Percentiles rank a stretch among this genome's conserved stretches.
Evolutionary conservation across 2,888 invertebrate species (phyloP).

Genomic region (Cremastinae sp.): DNA sequence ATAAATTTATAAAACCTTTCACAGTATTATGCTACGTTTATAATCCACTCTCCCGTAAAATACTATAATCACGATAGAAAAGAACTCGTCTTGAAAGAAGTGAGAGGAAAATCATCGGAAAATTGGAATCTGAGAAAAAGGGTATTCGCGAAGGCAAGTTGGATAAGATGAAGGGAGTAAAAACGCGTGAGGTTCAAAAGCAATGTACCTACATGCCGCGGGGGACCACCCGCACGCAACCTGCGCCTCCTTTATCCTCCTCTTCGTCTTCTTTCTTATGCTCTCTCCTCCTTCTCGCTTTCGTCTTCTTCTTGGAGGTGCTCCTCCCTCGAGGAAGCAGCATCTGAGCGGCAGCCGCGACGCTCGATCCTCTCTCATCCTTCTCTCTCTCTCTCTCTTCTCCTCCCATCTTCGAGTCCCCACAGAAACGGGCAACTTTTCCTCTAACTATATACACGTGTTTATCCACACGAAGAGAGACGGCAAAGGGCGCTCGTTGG

Average conservation of each 20-base stretch:
- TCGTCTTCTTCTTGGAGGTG: constrained; percentile 53
- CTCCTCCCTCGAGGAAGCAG: constrained; percentile 43
- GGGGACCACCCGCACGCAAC: constrained; percentile 78
- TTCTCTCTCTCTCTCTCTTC: constrained; percentile 32
- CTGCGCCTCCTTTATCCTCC: constrained; percentile 69
- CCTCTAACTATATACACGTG: constrained; percentile 42
- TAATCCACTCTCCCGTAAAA: too few species aligned
- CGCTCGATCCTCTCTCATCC: constrained; percentile 37
- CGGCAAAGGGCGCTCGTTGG: neutral
- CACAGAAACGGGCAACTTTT: constrained; percentile 37
- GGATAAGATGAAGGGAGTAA: constrained; percentile 66
- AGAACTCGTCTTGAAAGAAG: neutral
- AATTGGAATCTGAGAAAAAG: constrained; percentile 62
- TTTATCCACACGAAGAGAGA: neutral
- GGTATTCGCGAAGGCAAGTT: constrained; percentile 53
- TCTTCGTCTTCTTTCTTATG: constrained; percentile 60
- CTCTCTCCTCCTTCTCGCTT: constrained; percentile 51
- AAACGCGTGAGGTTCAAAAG: constrained; percentile 72
- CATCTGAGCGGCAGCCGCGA: constrained; percentile 42
- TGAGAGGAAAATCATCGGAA: constrained; percentile 38
- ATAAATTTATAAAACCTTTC: too few species aligned
- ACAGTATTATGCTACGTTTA: too few species aligned
- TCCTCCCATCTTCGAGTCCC: constrained; percentile 39
- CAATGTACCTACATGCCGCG: constrained; percentile 73
- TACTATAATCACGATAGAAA: too few species aligned